Percentiles rank a stretch among this genome's conserved stretches.
These are phyloP conservation scores for Gasteruption jaculator DNA, from an alignment of 2,888 invertebrate genomes.

Conservation along the genomic window DNA sequence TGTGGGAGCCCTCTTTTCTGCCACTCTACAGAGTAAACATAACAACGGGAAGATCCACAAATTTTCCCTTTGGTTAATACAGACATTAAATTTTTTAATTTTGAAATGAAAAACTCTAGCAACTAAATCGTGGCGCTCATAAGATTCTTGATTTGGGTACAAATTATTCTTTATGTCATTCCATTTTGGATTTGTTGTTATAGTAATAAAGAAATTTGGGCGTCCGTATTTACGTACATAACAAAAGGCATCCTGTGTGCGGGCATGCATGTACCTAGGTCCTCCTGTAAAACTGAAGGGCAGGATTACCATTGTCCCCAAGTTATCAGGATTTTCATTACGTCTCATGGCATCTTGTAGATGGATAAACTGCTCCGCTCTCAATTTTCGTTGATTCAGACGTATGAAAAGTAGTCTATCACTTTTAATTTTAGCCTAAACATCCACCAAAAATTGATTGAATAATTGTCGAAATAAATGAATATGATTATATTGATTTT, in stretches of 20 bases:
- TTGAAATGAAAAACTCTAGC: constrained; percentile 31
- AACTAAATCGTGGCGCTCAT: constrained; percentile 31
- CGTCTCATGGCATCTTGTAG: constrained; percentile 32
- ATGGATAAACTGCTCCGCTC: constrained; percentile 38
- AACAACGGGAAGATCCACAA: constrained; percentile 27
- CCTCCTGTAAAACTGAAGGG: too few relatives aligned
- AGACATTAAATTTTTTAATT: constrained; percentile 25
- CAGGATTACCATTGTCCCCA: too few relatives aligned
- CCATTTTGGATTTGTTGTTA: constrained; percentile 43
- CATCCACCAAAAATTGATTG: constrained; percentile 43
- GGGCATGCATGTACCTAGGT: too few relatives aligned
- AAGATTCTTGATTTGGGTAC: constrained; percentile 21
- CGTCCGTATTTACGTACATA: constrained; percentile 41
- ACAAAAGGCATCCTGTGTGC: too few relatives aligned
- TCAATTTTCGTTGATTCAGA: constrained; percentile 36
- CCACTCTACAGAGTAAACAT: constrained; percentile 32
- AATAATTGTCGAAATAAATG: constrained; percentile 32
- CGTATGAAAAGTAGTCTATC: constrained; percentile 38
- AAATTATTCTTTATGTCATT: constrained; percentile 31
- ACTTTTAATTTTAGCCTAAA: constrained; percentile 45
- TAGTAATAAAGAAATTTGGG: constrained; percentile 44
- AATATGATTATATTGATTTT: constrained; percentile 30
- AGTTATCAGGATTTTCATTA: constrained; percentile 28
- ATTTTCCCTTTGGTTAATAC: constrained; percentile 25
- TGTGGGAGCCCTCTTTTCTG: constrained; percentile 40